phyloP scores from a whole-genome alignment of 2,888 invertebrate genomes.

The Eupsilia transversa region DNA sequence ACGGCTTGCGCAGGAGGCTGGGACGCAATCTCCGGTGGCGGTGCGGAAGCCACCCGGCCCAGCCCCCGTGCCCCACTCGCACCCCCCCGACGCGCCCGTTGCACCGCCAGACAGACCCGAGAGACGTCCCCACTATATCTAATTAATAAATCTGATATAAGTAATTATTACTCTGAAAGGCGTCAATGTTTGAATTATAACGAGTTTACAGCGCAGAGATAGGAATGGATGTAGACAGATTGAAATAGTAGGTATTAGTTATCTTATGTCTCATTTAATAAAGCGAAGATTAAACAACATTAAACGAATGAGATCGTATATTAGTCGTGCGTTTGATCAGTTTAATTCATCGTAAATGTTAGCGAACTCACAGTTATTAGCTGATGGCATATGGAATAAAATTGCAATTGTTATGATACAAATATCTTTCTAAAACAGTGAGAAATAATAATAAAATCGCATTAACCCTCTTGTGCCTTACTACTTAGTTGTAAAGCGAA shows the following conservation, averaged over 20 bases:
- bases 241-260: constrained; percentile 47
- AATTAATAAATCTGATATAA: constrained; percentile 71
- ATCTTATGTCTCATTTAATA: constrained; percentile 52
- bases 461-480: constrained; percentile 43
- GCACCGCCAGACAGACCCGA: constrained; percentile 71
- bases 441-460: constrained; percentile 54
- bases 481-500: constrained; percentile 62
- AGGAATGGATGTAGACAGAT: constrained; percentile 46
- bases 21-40: constrained; percentile 88
- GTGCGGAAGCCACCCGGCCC: constrained; percentile 74
- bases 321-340: constrained; percentile 52
- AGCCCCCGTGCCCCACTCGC: constrained; percentile 19
- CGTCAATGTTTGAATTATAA: constrained; percentile 45
- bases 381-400: constrained; percentile 9
- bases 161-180: constrained; percentile 64
- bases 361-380: constrained; percentile 25
- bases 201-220: constrained; percentile 33
- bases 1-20: constrained; percentile 86
- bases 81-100: constrained; percentile 59
- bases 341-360: constrained; percentile 39
- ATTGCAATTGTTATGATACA: constrained; percentile 12
- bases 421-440: constrained; percentile 30
- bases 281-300: constrained; percentile 29
- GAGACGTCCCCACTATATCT: constrained; percentile 66
- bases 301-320: constrained; percentile 46